These are phyloP conservation scores for Lethrus apterus DNA, from an alignment of 1,140 invertebrate genomes.

Conservation along the genomic window DNA sequence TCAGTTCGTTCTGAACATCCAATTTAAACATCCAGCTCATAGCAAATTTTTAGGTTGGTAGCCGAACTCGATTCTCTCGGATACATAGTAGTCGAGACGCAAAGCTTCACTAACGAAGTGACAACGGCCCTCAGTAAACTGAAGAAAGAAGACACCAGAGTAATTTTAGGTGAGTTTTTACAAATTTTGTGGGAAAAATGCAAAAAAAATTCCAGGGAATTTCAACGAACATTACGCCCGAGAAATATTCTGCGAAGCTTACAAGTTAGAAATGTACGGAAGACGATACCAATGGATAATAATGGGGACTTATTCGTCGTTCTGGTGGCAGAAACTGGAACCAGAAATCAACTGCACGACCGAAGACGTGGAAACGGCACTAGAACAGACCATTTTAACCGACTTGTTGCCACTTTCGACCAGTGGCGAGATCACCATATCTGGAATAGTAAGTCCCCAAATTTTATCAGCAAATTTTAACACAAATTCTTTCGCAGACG, in stretches of 20 bases:
- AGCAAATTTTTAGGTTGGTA: conserved; percentile 56
- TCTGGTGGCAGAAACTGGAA: conserved; percentile 65
- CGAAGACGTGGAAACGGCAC: conserved; percentile 67
- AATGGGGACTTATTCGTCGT: conserved; percentile 74
- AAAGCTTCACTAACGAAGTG: conserved; percentile 90
- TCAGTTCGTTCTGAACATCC: too few relatives aligned
- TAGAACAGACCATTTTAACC: conserved; percentile 87
- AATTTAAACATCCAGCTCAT: too few relatives aligned
- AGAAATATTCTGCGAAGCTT: conserved; percentile 89
- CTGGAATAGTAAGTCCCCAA: conserved; percentile 74
- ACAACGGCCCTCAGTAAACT: conserved; percentile 74
- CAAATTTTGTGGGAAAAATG: too few relatives aligned
- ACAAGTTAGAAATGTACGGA: conserved; percentile 44
- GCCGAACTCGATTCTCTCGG: conserved; percentile 76
- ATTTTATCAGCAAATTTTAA: background rate
- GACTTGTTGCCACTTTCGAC: conserved; percentile 71
- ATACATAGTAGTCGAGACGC: conserved; percentile 81
- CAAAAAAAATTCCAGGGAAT: conserved; percentile 67
- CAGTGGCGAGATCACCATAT: conserved; percentile 72
- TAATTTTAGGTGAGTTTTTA: conserved; percentile 55
- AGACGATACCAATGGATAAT: conserved; percentile 89
- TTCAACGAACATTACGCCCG: conserved; percentile 93
- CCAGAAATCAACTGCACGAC: conserved; percentile 60
- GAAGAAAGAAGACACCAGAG: conserved; percentile 87
- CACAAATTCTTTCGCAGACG: conserved; percentile 55